Evolutionary conservation across 1,140 invertebrate genomes (phyloP), one percentile per base, ranked within the genome.

Genomic region (Bombus cullumanus): DNA sequence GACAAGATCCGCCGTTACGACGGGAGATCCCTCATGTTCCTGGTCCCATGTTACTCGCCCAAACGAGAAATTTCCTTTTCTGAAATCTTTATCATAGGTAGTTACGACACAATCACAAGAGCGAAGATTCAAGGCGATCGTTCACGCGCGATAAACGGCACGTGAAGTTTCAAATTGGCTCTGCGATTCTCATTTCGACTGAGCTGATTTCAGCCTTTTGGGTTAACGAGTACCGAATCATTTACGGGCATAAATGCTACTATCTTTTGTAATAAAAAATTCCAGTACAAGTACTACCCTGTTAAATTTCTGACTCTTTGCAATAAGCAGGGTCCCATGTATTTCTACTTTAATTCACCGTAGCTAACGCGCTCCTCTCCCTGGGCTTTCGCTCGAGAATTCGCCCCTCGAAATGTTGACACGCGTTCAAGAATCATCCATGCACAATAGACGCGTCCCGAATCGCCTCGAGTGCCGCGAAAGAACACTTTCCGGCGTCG

Each of bases 401-500:
- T 59, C 34, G 18, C 78, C 66, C 66, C 25, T 34, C 39, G 31
- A 79, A 41, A 53, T 53, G 47, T 53, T 37, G 39, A 53, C 59
- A 28, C 41, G 41, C 39, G 62, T 64, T 37, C 28, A 22, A 64
- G 57, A 43, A 43, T 77, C 64, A 57, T 64, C 68, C 62, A 31
- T 57, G 47, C 53, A 47, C 64, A 69, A 71, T 66, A 39, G 37
- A 18, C 66, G 83, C 71, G 83, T 66, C 57, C n/a, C 69, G 25
- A 77, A 53, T 69, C 71, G 74, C 73, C 37, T 57, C 34, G 43
- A 84, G 66, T 68, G 74, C n/a, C 74, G 25, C 22, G 69, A 9
- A 80, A 82, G 71, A 75, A 74, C 71, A 68, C 66, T 80, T 72
- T 64, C 76, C 43, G 13, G 34, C 39, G 66, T 69, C 69, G 78